These are phyloP conservation scores for Helicoverpa zea DNA, from an alignment of 1,140 invertebrate species.

Conservation along the genomic window DNA sequence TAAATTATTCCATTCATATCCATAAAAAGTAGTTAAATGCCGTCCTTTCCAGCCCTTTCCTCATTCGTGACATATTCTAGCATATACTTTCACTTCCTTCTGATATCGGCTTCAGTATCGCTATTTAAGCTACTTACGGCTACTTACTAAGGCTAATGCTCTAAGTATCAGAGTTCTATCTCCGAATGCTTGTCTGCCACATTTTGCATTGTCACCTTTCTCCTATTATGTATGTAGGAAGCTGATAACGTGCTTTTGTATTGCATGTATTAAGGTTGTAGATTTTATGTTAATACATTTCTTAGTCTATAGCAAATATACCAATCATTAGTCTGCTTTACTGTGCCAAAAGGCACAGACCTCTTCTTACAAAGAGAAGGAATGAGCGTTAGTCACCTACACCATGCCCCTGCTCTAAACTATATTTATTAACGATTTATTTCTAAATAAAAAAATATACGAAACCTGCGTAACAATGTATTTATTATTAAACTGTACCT, in stretches of 20 bases:
- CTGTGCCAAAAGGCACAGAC: too few relatives aligned
- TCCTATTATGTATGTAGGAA: slow-evolving; percentile 10
- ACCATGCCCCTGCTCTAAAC: too few relatives aligned
- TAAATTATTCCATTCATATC: slow-evolving; percentile 3
- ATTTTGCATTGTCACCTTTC: slow-evolving; percentile 41
- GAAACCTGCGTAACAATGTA: too few relatives aligned
- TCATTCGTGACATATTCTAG: slow-evolving; percentile 38
- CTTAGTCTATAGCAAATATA: too few relatives aligned
- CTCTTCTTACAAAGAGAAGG: too few relatives aligned
- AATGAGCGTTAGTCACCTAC: too few relatives aligned
- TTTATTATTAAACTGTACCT: too few relatives aligned
- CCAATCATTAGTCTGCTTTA: too few relatives aligned
- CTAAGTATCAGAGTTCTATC: slow-evolving; percentile 25
- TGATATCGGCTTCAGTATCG: slow-evolving; percentile 45
- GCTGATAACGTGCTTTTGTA: background rate
- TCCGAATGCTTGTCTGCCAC: slow-evolving; percentile 1
- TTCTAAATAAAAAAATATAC: too few relatives aligned
- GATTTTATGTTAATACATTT: too few relatives aligned
- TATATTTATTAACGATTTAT: too few relatives aligned
- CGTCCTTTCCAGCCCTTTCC: slow-evolving; percentile 12
- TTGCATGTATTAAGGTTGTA: background rate
- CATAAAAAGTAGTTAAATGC: slow-evolving; percentile 35
- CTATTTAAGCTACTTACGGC: slow-evolving; percentile 30
- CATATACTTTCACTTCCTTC: slow-evolving; percentile 54
- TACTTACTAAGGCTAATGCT: slow-evolving; percentile 32